Base-by-base conservation (phyloP, 2,113 vertebrate species). In the Gracilinanus agilis region DNA sequence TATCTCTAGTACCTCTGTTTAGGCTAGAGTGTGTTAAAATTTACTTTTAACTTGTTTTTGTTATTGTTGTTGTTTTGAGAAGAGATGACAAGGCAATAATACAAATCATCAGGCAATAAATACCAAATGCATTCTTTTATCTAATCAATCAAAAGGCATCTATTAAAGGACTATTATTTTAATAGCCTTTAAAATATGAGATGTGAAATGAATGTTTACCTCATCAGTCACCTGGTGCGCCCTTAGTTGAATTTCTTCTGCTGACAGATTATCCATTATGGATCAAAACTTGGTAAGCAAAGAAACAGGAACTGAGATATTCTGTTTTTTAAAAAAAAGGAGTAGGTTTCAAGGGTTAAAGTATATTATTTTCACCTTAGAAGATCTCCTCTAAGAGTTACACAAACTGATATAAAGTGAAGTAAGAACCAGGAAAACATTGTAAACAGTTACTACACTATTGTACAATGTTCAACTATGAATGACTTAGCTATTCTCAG, bases 221-320 rank as follows among this genome's bases (percentile, higher is more conserved):
- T 99, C 99, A 98, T 99, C 99, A 0, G 99, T 99, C 98, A 99
- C 98, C 96, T 99, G 99, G 98, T 99, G 98, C 97, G 99, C 99
- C 96, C 97, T 98, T 88, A 98, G 90, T 61, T 99, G 98, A 89
- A 99, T 99, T 95, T 99, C 99, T 97, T 99, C 99, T 97, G 98
- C 96, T 0, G 99, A 98, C 94, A 99, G 98, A 61, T 99, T 99
- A 53, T 99, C 99, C 99, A 99, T 99, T 96, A 98, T 99, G 98
- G 92, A 97, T n/a, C 88, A 97, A 90, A 96, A 96, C 92, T 88
- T 92, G 93, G 83, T 21, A 93, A 25, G 53, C 91, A 90, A 58
- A 93, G 89, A 83, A 92, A 94, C 21, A 9, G 93, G 93, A 97
- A 94, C 44, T 94, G 58, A 9, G 92, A 88, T 96, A 93, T 88